Evolutionary conservation across 2,797 vertebrate genomes (phyloP).

Genomic region (Crocidura indochinensis): DNA sequence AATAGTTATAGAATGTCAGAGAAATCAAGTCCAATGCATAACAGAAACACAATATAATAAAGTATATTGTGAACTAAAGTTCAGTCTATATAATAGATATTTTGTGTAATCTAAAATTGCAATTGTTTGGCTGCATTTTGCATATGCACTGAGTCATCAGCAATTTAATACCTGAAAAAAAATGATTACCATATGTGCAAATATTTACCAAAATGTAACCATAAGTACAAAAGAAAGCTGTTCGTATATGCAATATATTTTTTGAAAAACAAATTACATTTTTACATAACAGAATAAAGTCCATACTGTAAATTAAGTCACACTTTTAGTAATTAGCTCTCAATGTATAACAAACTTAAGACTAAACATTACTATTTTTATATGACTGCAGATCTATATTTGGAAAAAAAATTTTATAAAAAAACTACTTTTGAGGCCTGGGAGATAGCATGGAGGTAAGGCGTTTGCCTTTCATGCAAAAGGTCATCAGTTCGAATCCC

Average conservation of each 20-base stretch:
- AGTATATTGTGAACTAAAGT: too few species aligned
- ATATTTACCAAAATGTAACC: background rate
- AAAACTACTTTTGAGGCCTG: too few species aligned
- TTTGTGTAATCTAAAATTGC: background rate
- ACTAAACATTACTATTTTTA: background rate
- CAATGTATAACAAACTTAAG: conserved; percentile 23
- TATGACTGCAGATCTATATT: too few species aligned
- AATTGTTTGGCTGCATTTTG: background rate
- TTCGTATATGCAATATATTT: background rate
- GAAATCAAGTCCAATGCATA: conserved; percentile 70
- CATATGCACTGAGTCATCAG: background rate
- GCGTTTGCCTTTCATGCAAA: too few species aligned
- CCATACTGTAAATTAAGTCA: background rate
- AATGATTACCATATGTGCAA: background rate
- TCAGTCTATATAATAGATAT: too few species aligned
- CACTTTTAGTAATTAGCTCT: background rate
- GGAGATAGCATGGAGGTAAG: too few species aligned
- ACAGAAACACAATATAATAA: conserved; percentile 41
- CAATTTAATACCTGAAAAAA: conserved; percentile 52
- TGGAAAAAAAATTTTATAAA: too few species aligned
- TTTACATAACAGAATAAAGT: background rate
- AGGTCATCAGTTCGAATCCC: too few species aligned
- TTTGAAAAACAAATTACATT: background rate
- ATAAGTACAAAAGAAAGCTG: background rate
- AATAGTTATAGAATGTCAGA: conserved; percentile 44